Evolutionary conservation across 2,797 vertebrate species (phyloP).

Genomic region (Pantherophis alleghaniensis): DNA sequence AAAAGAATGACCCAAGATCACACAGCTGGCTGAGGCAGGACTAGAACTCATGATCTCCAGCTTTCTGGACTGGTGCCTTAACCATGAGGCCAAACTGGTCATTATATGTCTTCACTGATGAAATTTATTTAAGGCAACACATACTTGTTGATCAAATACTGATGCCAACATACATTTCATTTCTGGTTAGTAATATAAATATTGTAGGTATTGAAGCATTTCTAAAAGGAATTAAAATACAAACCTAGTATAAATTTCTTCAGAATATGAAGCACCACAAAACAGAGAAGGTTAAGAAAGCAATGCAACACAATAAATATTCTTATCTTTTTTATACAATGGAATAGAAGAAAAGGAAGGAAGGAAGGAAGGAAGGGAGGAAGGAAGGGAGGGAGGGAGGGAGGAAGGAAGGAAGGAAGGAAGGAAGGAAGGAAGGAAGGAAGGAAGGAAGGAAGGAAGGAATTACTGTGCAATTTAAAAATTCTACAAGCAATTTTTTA

Average conservation of each 20-base stretch:
- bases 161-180: neutral
- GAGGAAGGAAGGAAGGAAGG: no score
- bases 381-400: no score
- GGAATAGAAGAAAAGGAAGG: no score
- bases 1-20: neutral
- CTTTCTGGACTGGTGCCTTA: neutral
- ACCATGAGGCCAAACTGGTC: neutral
- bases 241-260: neutral
- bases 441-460: no score
- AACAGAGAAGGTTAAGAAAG: neutral
- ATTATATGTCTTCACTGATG: slow-evolving; percentile 11
- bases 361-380: no score
- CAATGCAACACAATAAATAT: neutral
- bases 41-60: neutral
- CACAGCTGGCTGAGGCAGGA: neutral
- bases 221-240: neutral
- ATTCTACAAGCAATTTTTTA: neutral
- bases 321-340: neutral
- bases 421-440: no score
- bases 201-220: neutral
- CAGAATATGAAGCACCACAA: neutral
- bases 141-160: neutral
- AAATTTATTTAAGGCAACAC: slow-evolving; percentile 6
- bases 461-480: neutral
- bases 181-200: neutral